A percentile compares a stretch with the other conserved stretches of the same genome.
phyloP scores from a whole-genome alignment of 2,888 invertebrate species.

The Tinea pellionella region DNA sequence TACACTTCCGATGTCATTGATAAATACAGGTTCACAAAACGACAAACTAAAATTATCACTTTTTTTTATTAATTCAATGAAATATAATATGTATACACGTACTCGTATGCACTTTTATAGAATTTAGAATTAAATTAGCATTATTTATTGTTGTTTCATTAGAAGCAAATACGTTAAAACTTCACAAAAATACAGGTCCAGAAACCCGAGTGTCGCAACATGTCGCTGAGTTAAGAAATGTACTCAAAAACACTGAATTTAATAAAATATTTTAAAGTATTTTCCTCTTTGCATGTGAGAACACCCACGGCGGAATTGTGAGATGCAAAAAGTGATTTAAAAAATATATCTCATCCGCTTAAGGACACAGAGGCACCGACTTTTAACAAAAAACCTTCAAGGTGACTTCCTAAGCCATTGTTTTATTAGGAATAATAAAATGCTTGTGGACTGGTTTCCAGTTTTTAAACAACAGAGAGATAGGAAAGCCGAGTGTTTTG shows the following conservation, averaged over 20 bases:
- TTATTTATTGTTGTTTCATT: too few species aligned
- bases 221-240: not conserved
- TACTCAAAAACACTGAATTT: not conserved
- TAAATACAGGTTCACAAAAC: not conserved
- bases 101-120: too few species aligned
- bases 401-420: not conserved
- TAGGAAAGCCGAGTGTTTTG: not conserved
- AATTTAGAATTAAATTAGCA: too few species aligned
- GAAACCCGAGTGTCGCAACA: too few species aligned
- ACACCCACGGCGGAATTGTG: not conserved
- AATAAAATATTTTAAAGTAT: not conserved
- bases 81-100: too few species aligned
- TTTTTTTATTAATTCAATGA: too few species aligned
- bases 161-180: too few species aligned
- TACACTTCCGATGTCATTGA: not conserved
- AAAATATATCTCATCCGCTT: not conserved
- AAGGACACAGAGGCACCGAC: not conserved
- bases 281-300: not conserved
- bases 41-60: too few species aligned
- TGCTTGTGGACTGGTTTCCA: not conserved
- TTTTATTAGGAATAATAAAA: conserved; percentile 6
- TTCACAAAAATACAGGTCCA: too few species aligned
- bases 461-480: not conserved
- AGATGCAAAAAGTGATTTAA: not conserved
- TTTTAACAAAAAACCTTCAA: not conserved